Conservation (phyloP, 1,140 invertebrate genomes). For the Theocolax elegans region DNA sequence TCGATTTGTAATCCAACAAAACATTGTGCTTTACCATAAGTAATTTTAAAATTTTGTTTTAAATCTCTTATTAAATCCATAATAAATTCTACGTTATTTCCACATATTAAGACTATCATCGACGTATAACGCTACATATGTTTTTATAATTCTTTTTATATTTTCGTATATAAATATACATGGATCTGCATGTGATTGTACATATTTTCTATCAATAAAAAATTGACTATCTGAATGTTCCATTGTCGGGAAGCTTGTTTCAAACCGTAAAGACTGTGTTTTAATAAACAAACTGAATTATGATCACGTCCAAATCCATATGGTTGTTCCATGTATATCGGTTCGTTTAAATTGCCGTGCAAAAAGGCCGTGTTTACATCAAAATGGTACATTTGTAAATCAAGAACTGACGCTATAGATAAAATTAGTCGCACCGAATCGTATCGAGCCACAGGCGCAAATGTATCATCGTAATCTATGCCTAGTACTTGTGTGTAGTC, state of each 20-base stretch:
- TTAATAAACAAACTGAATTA: conserved; percentile 46
- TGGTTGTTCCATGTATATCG: conserved; percentile 22
- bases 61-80: conserved; percentile 43
- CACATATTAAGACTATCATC: conserved; percentile 53
- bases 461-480: too few relatives aligned
- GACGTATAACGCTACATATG: conserved; percentile 42
- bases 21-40: conserved; percentile 25
- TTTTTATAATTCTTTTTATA: not conserved
- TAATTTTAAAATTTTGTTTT: conserved; percentile 48
- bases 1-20: conserved; percentile 53
- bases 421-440: conserved; percentile 25
- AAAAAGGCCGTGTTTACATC: conserved; percentile 40
- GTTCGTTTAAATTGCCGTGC: conserved; percentile 35
- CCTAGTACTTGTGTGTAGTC: conserved; percentile 21
- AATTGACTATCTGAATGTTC: too few relatives aligned
- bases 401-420: conserved; percentile 15
- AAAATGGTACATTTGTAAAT: conserved; percentile 29
- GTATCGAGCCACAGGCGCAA: too few relatives aligned
- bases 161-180: conserved; percentile 39
- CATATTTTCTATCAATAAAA: too few relatives aligned
- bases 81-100: conserved; percentile 40
- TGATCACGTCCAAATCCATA: conserved; percentile 32
- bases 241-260: conserved; percentile 49
- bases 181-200: too few relatives aligned
- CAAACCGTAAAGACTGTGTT: conserved; percentile 61